Evolutionary conservation across 2,797 vertebrate genomes (phyloP), one percentile per base, ranked within the genome.

Genomic region (Salmo trutta): DNA sequence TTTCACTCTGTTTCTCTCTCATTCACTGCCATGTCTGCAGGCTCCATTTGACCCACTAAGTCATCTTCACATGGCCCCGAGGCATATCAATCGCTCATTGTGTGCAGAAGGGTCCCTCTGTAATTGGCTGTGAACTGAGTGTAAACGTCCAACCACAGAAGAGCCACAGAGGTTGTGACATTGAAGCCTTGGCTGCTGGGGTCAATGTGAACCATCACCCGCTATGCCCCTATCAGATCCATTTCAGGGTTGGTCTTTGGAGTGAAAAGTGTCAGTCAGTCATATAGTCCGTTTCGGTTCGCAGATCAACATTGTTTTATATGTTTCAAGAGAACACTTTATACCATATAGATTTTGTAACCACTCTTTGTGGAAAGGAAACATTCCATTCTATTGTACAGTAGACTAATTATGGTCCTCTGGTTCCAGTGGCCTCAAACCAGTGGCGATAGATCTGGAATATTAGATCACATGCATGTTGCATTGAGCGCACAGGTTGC

Each of bases 11-110:
- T 21, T 84, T 79, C 73, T 65, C 73, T 56, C 74, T 68, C 73
- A 68, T 83, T 88, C 79, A 82, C 79, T 90, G 82, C 73, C 53
- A 80, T 93, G 79, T 85, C 93, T 92, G 87, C 88, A 87, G 93
- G 93, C 93, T 85, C 84, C 88, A 75, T 94, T 94, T 95, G 93
- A 95, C 94, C 94, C 90, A 95, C 87, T 93, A 94, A 93, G 90
- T 93, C 91, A 86, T 91, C 87, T 86, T 84, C 86, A 85, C 85
- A 82, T 75, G 82, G 83, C 90, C 90, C 51, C 1, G 76, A 89
- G 89, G 87, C 81, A 84, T 84, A 88, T 91, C 90, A 89, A 87
- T 88, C 72, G 84, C 86, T 77, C 68, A 77, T 81, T 87, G 80
- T 78, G 82, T 85, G 87, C 85, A 88, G 84, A 87, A 78, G 83